phyloP scores from a whole-genome alignment of 2,797 vertebrate genomes.

The Telmatherina bonti region DNA sequence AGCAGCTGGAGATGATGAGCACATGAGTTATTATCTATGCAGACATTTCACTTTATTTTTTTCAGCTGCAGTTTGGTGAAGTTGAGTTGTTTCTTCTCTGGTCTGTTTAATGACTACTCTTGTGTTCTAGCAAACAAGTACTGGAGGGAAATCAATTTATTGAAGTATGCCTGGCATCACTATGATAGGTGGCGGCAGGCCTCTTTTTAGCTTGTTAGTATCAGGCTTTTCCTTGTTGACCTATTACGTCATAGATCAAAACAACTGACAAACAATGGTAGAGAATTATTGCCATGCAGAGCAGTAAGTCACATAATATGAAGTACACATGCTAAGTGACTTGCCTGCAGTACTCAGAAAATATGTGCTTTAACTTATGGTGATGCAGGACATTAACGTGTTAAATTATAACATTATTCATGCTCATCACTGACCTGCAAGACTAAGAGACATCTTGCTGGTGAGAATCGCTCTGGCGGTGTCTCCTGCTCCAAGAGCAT shows the following conservation, averaged over 20 bases:
- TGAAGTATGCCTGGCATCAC: neutral
- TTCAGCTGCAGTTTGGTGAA: too few species aligned
- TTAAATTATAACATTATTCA: neutral
- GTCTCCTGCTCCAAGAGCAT: conserved; percentile 90
- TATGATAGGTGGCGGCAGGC: neutral
- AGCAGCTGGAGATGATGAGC: neutral
- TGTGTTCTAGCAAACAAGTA: neutral
- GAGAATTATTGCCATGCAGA: too few species aligned
- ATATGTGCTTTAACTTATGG: too few species aligned
- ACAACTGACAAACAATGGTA: too few species aligned
- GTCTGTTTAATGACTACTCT: neutral
- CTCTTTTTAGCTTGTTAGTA: neutral
- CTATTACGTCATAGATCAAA: neutral
- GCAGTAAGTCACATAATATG: too few species aligned
- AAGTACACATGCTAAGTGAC: too few species aligned
- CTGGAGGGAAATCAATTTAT: neutral
- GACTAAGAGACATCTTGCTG: conserved; percentile 81
- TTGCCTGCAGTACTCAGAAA: too few species aligned
- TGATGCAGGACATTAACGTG: too few species aligned
- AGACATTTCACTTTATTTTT: neutral
- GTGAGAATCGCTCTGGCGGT: conserved; percentile 85
- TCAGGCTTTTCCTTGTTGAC: neutral
- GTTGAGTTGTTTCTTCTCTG: neutral
- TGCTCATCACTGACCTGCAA: conserved; percentile 80
- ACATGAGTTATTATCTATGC: neutral